A percentile compares a stretch with the other conserved stretches of the same genome.
These are phyloP conservation scores for Sander vitreus DNA, from an alignment of 2,113 vertebrate species.

Conservation along the genomic window DNA sequence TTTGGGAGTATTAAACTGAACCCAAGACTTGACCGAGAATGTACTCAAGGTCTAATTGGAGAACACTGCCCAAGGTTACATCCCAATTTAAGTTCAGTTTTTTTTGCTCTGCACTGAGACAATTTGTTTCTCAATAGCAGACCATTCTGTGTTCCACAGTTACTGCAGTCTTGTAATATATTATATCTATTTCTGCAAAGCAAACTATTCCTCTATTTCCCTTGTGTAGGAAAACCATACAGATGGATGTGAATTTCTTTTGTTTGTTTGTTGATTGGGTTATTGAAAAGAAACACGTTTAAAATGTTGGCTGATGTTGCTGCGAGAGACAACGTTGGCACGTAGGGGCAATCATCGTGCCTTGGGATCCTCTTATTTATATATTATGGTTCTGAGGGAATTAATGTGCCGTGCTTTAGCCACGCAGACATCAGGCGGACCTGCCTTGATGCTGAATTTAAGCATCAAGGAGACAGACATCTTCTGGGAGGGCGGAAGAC, in stretches of 20 bases:
- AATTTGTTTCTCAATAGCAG: slow-evolving; percentile 15
- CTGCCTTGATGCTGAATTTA: slow-evolving; percentile 52
- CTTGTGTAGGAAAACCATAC: neutral
- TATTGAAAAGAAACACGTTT: slow-evolving; percentile 6
- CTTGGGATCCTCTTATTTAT: slow-evolving; percentile 35
- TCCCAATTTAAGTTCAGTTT: slow-evolving; percentile 7
- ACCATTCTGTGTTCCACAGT: neutral
- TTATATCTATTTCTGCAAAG: slow-evolving; percentile 13
- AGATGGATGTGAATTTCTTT: neutral
- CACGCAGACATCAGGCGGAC: slow-evolving; percentile 26
- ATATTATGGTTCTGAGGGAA: slow-evolving; percentile 24
- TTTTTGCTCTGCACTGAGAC: slow-evolving; percentile 8
- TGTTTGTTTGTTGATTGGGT: neutral
- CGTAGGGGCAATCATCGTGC: neutral
- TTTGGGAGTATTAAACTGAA: slow-evolving; percentile 21
- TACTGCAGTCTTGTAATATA: slow-evolving; percentile 17
- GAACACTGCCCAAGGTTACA: slow-evolving; percentile 25
- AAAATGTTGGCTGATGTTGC: neutral
- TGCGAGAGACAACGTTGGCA: slow-evolving; percentile 6
- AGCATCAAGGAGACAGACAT: slow-evolving; percentile 39
- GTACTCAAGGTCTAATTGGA: slow-evolving; percentile 6
- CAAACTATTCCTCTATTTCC: slow-evolving; percentile 16
- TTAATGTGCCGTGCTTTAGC: neutral
- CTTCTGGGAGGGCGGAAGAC: slow-evolving; percentile 25
- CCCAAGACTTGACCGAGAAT: neutral